These are phyloP conservation scores for Lamprotornis superbus DNA, from an alignment of 2,113 vertebrate species.

Conservation along the genomic window DNA sequence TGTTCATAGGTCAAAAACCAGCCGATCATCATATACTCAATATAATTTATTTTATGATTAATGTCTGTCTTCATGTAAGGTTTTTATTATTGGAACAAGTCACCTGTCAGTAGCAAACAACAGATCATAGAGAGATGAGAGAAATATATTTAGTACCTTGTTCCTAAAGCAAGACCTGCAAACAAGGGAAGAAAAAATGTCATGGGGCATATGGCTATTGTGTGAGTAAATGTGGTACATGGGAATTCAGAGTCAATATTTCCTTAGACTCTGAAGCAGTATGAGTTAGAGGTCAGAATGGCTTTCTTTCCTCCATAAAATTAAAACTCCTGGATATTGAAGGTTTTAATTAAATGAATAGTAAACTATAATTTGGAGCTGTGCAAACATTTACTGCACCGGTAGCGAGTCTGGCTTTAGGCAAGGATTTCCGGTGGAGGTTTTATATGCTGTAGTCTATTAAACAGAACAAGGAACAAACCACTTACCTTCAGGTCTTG, in stretches of 20 bases:
- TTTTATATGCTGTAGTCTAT: neutral
- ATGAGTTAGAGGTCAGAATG: neutral
- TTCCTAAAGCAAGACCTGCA: neutral
- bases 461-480: neutral
- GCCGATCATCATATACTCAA: neutral
- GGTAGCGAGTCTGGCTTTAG: conserved; percentile 8
- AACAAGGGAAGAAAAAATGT: neutral
- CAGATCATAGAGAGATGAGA: neutral
- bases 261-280: neutral
- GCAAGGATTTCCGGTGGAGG: neutral
- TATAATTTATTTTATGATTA: neutral
- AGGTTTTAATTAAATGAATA: conserved; percentile 25
- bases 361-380: conserved; percentile 14
- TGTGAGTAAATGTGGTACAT: neutral
- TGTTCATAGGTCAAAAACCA: neutral
- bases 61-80: neutral
- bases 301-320: neutral
- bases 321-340: neutral
- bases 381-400: conserved; percentile 16
- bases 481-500: conserved; percentile 85
- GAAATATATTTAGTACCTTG: neutral
- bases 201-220: neutral
- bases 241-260: neutral
- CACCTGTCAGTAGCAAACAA: neutral
- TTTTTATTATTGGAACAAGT: neutral